Conservation (phyloP, 1,140 invertebrate species). For the Thaumetopoea pityocampa region DNA sequence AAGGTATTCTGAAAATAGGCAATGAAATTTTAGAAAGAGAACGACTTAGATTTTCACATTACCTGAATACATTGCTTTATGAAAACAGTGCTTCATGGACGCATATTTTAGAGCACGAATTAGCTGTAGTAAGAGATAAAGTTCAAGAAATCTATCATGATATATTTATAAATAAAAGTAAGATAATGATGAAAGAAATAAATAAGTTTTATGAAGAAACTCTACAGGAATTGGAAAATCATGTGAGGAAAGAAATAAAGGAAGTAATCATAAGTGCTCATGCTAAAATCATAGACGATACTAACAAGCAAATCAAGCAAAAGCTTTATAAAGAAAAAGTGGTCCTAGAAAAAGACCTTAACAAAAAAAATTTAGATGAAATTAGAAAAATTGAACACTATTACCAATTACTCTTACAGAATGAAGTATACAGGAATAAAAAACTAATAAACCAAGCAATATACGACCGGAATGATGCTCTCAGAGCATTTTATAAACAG, state of each 20-base stretch:
- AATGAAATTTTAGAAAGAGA: slow-evolving; percentile 43
- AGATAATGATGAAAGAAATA: slow-evolving; percentile 47
- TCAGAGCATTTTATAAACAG: slow-evolving; percentile 50
- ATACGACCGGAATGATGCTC: slow-evolving; percentile 48
- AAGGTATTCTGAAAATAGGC: slow-evolving; percentile 56
- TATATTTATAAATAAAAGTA: slow-evolving; percentile 49
- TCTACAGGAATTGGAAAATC: slow-evolving; percentile 49
- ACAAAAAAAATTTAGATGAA: slow-evolving; percentile 39
- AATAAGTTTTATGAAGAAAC: slow-evolving; percentile 45
- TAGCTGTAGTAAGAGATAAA: slow-evolving; percentile 32
- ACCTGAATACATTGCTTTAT: slow-evolving; percentile 31
- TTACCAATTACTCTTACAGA: slow-evolving; percentile 45
- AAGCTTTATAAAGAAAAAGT: slow-evolving; percentile 42
- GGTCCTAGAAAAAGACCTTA: slow-evolving; percentile 40
- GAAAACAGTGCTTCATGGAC: slow-evolving; percentile 57
- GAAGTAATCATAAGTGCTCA: slow-evolving; percentile 30
- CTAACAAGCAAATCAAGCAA: slow-evolving; percentile 47
- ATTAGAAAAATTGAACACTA: slow-evolving; percentile 52
- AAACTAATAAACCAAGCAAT: slow-evolving; percentile 38
- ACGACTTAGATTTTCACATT: slow-evolving; percentile 31
- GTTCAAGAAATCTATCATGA: slow-evolving; percentile 40
- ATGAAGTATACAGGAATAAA: slow-evolving; percentile 41
- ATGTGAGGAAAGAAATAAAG: slow-evolving; percentile 46
- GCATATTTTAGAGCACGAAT: slow-evolving; percentile 45
- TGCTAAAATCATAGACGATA: slow-evolving; percentile 39